Evolutionary conservation across 2,797 vertebrate genomes (phyloP).

Genomic region (Oceanodroma leucorhoa): DNA sequence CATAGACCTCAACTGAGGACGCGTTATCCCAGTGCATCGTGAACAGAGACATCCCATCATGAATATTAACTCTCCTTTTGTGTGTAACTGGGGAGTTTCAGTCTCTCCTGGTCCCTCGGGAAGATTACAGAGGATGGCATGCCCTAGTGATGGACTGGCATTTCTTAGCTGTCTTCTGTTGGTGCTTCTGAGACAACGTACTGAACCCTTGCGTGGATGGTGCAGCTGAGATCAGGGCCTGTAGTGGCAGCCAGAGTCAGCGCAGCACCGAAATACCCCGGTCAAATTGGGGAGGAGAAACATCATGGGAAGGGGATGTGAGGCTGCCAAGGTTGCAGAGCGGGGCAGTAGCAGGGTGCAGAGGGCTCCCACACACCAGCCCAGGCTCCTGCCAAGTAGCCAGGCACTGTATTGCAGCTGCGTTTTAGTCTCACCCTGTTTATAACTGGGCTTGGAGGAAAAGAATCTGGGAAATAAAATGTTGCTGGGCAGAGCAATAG

Average conservation of each 20-base stretch:
- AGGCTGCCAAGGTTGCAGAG: background rate
- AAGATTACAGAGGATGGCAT: background rate
- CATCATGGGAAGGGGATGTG: background rate
- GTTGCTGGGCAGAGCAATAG: background rate
- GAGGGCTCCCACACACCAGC: background rate
- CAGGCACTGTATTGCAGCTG: background rate
- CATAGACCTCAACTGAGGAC: background rate
- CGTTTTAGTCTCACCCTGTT: background rate
- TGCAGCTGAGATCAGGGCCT: background rate
- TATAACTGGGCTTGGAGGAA: background rate
- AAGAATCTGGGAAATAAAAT: background rate
- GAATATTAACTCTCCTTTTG: background rate
- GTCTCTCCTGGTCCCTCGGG: background rate
- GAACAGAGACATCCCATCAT: background rate
- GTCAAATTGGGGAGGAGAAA: background rate
- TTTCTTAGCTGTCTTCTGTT: background rate
- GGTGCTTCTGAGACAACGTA: rapidly evolving
- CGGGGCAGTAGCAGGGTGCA: background rate
- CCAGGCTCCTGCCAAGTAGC: background rate
- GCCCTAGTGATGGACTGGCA: background rate
- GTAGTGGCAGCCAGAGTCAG: background rate
- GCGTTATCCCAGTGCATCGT: rapidly evolving
- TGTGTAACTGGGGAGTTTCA: background rate
- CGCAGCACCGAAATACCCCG: background rate
- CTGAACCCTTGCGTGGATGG: background rate